Evolutionary conservation across 2,888 invertebrate genomes (phyloP).

Genomic region (Stenurella melanura): DNA sequence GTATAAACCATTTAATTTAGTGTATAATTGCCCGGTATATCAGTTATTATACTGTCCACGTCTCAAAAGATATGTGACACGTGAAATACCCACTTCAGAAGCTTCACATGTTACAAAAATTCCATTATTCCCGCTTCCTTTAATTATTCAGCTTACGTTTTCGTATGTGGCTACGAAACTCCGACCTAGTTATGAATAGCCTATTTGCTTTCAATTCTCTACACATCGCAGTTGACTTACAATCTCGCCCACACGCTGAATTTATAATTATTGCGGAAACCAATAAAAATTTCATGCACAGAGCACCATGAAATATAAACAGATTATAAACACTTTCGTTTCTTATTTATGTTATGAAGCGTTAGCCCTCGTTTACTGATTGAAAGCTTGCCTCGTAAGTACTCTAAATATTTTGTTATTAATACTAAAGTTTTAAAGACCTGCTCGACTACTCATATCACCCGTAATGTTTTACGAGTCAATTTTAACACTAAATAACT

Average conservation of each 20-base stretch:
- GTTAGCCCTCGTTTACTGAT: background rate
- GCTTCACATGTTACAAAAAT: background rate
- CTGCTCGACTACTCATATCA: background rate
- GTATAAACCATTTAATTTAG: too few relatives aligned
- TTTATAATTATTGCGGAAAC: conserved; percentile 33
- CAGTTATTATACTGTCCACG: too few relatives aligned
- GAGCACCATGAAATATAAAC: conserved; percentile 3
- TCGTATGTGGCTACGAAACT: background rate
- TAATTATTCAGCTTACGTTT: background rate
- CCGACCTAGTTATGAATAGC: conserved; percentile 19
- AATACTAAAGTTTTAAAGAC: background rate
- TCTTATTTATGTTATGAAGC: background rate
- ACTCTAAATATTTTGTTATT: background rate
- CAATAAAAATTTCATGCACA: conserved; percentile 29
- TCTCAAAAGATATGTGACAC: too few relatives aligned
- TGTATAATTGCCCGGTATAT: too few relatives aligned
- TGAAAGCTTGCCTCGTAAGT: background rate
- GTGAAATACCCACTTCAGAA: background rate
- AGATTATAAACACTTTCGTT: conserved; percentile 11
- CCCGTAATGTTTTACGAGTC: background rate
- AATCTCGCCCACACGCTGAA: conserved; percentile 3
- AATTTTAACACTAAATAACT: background rate
- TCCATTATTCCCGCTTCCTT: background rate
- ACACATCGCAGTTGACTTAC: conserved; percentile 6
- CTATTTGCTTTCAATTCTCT: conserved; percentile 14